Base-by-base conservation (phyloP, 2,113 vertebrate genomes). In the Pontoporia blainvillei region DNA sequence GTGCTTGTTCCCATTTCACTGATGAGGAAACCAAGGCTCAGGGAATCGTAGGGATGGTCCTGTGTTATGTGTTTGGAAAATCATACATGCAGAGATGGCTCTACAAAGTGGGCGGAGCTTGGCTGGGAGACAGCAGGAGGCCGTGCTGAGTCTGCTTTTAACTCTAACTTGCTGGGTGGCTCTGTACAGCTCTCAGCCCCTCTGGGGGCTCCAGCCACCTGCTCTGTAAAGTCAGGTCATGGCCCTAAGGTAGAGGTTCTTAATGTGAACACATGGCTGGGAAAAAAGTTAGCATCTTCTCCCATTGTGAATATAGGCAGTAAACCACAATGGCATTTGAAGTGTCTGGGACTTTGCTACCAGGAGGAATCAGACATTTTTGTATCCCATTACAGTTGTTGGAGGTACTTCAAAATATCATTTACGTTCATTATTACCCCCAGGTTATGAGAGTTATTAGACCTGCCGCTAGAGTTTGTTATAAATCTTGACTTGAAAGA, bases 301-400 rank as follows among this genome's bases (percentile, higher is more conserved):
- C 66, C 71, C 64, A 57, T 92, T 76, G 92, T 57, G 9, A 95
- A 66, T 83, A 69, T 64, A 82, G 81, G 66, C 85, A 90, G 82
- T 95, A 95, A 96, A 67, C 66, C 88, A 88, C 81, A 95, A 62
- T 72, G 88, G 75, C 81, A 36, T 95, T 81, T 94, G 71, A 92
- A 88, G 12, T 85, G 83, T 75, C 73, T 69, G 29, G 89, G 96
- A 91, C 86, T 95, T 85, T 54, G 85, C 91, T 91, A 91, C 82
- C 29, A 95, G 72, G 94, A 91, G 76, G 67, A 92, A 94, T 95
- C 84, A 86, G 88, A 82, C 92, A 78, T 86, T 95, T 98, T 93
- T 93, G 54, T 83, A 79, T 92, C 75, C 78, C 79, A 96, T 96
- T 90, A 84, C 44, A 69, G 41, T 95, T 96, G 76, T 89, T 57